Evolutionary conservation across 30 jellyfish, hydroid and myxozoan species (phyloP), one percentile per base, ranked within the genome.

Genomic region (Phacellophora camtschatica): DNA sequence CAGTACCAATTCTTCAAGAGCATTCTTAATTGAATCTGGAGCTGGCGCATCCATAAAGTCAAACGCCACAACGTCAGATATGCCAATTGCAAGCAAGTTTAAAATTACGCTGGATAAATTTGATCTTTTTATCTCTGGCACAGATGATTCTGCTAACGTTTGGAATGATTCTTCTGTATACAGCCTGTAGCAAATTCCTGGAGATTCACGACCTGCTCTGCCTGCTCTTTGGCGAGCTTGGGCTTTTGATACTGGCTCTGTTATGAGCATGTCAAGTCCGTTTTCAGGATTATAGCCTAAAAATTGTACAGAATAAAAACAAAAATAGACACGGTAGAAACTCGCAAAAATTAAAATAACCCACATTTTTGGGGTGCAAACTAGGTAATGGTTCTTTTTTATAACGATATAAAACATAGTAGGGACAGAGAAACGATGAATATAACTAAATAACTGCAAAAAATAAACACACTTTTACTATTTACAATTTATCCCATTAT

Each of bases 151-250:
- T 22, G 75, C 85, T 15, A 94, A 70, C 0, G 83, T 33, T 19
- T 66, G 54, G 81, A 87, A 94, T 6, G 90, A 43, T 0, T 77
- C 88, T 85, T 94, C 99, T 16, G 99, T 88, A 42, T 82, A 95
- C 48, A 95, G 84, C n/a, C 99, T 88, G 54, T 62, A 95, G 51
- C 99, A 95, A 19, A 66, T 35, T 7, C 99, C 99, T 15, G 97
- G 92, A 35, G 88, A 88, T 49, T 83, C 97, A 22, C 99, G 94
- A 24, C 99, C 99, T 16, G 97, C 99, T 28, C 99, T 82, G 4
- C 99, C 99, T 34, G 97, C 84, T 41, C 99, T 68, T 43, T 95
- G 99, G 3, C 97, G 90, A 2, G 99, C 97, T 55, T 87, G 96
- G 1, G 99, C 97, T 71, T 95, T 95, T 0, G 99, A 95, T 0